Evolutionary conservation across 2,113 vertebrate genomes (phyloP), one percentile per base, ranked within the genome.

Genomic region (Limnothrissa miodon): DNA sequence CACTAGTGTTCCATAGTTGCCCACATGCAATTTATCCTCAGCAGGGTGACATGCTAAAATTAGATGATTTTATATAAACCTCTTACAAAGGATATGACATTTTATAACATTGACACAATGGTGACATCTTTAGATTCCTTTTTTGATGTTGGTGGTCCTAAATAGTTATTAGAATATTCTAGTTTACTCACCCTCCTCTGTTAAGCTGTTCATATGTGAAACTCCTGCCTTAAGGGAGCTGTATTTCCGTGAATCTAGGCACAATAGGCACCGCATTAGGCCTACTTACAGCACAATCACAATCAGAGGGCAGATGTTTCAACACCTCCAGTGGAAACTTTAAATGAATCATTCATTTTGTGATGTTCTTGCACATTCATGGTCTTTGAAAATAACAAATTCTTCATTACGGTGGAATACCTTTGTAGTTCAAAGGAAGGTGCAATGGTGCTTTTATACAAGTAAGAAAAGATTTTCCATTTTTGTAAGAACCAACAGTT

Each of bases 201-300:
- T 79, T 53, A 91, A 87, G 78, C 80, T 70, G 51, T 87, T 70
- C 1, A 91, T 80, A 15, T 84, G 86, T 1, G 88, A 15, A 0
- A 80, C 46, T 19, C 21, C 89, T 78, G 56, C 79, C 25, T 83
- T 44, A 80, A 87, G 74, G 81, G 84, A 70, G 87, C 82, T 89
- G 86, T 90, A 85, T 17, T 91, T 83, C 84, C 89, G 90, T 81
- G 93, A 94, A 83, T 94, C 94, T 95, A 86, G 2, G 82, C 42
- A 33, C 1, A 78, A 79, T 78, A 0, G 5, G 83, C 45, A 74
- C 78, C 84, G 86, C 19, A 56, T 19, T 45, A 82, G 29, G 0
- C n/a, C 70, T 62, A 19, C 80, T 87, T 78, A 84, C 45, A n/a
- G n/a, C n/a, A n/a, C n/a, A 56, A 70, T 56, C 51, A 23, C 4